Base-by-base conservation (phyloP, 2,888 invertebrate species). In the Sarcophaga caerulescens region DNA sequence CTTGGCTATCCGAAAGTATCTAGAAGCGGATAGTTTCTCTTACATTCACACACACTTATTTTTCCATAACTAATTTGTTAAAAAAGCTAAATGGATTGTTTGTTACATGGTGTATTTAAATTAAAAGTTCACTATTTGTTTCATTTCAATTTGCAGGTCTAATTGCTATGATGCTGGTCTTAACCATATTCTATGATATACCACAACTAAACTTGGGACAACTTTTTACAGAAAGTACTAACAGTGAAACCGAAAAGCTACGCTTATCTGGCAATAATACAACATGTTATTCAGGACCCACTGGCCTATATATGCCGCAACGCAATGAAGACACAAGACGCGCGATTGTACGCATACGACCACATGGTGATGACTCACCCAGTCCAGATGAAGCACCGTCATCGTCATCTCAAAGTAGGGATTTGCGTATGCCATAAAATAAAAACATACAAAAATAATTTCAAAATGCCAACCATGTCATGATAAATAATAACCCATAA, bases 171-270 rank as follows among this genome's bases (percentile, higher is more conserved):
- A 97, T 98, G 97, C 94, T 97, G 89, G 95, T 96, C 17, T 93
- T 98, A 90, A 96, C 97, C 2, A 96, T 97, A 44, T 96, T 97
- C 94, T 97, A 97, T 93, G 97, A 97, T 92, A 97, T 98, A 89
- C 98, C 98, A 5, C 97, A 98, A 93, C 94, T 98, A 89, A 97
- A 98, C 93, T 93, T 98, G 83, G 96, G 97, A 88, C 94, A 96
- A 85, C 95, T 97, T 65, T 97, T 97, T 93, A 95, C 96, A 71
- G 94, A 96, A 87, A 94, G 94, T 73, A 94, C 95, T 73, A 91
- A 91, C 73, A 91, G 92, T 52, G 96, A 95, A 90, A 95, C 95
- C 0, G 96, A 96, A 92, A 96, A 96, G 92, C 94, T 95, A 91
- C 94, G 95, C 8, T 93, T 96, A 59, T 95, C 95, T 71, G 90